Conservation (phyloP, 2,888 invertebrate species). For the Eupithecia vulgata region DNA sequence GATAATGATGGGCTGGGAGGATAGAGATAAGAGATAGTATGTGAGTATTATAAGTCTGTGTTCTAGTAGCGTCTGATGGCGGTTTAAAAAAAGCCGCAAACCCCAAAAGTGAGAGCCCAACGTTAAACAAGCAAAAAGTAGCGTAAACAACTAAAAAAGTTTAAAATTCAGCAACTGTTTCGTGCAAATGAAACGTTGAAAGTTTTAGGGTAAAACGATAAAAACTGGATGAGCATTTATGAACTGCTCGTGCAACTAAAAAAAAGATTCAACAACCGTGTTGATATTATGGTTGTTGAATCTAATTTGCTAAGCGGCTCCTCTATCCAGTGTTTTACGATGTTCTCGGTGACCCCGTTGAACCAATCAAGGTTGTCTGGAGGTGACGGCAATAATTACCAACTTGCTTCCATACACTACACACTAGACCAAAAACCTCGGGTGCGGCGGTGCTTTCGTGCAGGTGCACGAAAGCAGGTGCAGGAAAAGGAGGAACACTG, state of each 20-base stretch:
- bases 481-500: too few species aligned
- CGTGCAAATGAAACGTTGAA: conserved; percentile 14
- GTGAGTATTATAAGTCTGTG: too few species aligned
- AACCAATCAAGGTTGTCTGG: too few species aligned
- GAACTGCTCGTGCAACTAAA: not conserved
- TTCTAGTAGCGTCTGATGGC: not conserved
- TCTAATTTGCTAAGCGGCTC: not conserved
- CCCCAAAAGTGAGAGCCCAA: not conserved
- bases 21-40: too few species aligned
- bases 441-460: too few species aligned
- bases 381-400: too few species aligned
- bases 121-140: not conserved
- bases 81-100: not conserved
- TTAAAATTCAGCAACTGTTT: conserved; percentile 12
- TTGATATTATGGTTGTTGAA: conserved; percentile 1
- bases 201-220: conserved; percentile 18
- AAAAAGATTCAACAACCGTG: not conserved
- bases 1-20: too few species aligned
- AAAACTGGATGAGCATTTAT: conserved; percentile 8
- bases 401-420: too few species aligned
- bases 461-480: too few species aligned
- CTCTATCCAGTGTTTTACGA: too few species aligned
- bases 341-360: too few species aligned
- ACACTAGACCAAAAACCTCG: too few species aligned
- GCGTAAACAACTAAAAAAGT: not conserved